phyloP scores from a whole-genome alignment of 2,888 invertebrate species.

The Eucera pruinosa region DNA sequence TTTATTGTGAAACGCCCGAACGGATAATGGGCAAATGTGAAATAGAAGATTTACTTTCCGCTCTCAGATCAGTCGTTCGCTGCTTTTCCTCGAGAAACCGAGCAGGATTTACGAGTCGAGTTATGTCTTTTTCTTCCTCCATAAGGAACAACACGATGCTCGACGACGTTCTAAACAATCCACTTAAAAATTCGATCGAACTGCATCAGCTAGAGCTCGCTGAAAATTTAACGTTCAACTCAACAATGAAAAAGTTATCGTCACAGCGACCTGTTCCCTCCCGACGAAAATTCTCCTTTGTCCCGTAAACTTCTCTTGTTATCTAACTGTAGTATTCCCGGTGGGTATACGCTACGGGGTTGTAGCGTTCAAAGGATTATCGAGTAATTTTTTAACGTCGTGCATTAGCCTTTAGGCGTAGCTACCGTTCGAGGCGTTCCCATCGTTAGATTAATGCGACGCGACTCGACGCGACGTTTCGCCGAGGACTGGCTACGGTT shows the following conservation, averaged over 20 bases:
- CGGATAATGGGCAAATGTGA: constrained; percentile 10
- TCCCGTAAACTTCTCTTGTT: not conserved
- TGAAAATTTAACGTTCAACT: constrained; percentile 38
- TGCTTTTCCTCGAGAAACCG: no score
- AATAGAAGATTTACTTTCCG: constrained; percentile 2
- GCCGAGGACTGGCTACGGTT: constrained; percentile 2
- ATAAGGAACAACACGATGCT: no score
- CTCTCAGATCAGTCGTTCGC: not conserved
- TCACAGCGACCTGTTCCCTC: not conserved
- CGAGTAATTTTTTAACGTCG: constrained; percentile 25
- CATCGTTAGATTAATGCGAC: no score
- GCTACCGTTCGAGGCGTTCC: no score
- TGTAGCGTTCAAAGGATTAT: not conserved
- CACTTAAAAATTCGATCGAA: constrained; percentile 19
- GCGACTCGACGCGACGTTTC: not conserved
- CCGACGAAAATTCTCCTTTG: constrained; percentile 9
- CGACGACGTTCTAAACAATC: not conserved
- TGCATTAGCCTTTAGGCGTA: not conserved
- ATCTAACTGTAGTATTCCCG: no score
- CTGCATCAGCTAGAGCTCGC: not conserved
- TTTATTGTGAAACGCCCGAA: constrained; percentile 16
- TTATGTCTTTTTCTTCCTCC: not conserved
- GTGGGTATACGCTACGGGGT: no score
- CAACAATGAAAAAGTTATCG: constrained; percentile 12
- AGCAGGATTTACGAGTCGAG: not conserved